phyloP scores from a whole-genome alignment of 1,140 invertebrate species.

The Leptinotarsa defecta region DNA sequence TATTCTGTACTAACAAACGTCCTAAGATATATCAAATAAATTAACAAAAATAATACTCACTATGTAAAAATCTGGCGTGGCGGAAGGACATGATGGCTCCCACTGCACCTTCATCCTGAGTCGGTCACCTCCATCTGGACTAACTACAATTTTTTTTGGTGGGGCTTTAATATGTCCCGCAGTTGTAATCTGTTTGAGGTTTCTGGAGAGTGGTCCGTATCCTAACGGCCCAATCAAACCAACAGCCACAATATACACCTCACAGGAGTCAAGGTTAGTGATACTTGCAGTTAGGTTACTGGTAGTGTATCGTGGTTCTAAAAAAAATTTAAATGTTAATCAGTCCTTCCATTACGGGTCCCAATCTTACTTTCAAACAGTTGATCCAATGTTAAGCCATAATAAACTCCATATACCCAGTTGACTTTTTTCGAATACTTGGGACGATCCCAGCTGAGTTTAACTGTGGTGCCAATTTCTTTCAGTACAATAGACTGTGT shows the following conservation, averaged over 20 bases:
- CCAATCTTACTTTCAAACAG: constrained; percentile 58
- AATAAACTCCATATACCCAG: constrained; percentile 71
- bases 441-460: constrained; percentile 68
- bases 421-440: constrained; percentile 60
- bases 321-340: neutral
- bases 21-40: too few relatives aligned
- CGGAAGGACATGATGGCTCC: constrained; percentile 57
- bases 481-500: constrained; percentile 61
- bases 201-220: constrained; percentile 65
- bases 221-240: constrained; percentile 68
- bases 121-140: constrained; percentile 32
- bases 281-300: constrained; percentile 64
- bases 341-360: too few relatives aligned
- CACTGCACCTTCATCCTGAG: constrained; percentile 56
- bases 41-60: constrained; percentile 32
- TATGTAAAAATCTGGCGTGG: constrained; percentile 39
- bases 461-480: constrained; percentile 65
- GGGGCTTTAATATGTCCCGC: constrained; percentile 65
- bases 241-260: constrained; percentile 74
- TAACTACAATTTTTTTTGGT: constrained; percentile 62
- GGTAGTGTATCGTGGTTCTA: constrained; percentile 64
- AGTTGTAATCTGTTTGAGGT: constrained; percentile 63
- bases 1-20: too few relatives aligned
- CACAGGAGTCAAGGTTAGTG: constrained; percentile 70
- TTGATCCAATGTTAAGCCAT: constrained; percentile 59